Evolutionary conservation across 1,140 invertebrate species (phyloP).

Genomic region (Saccostrea glomerata): DNA sequence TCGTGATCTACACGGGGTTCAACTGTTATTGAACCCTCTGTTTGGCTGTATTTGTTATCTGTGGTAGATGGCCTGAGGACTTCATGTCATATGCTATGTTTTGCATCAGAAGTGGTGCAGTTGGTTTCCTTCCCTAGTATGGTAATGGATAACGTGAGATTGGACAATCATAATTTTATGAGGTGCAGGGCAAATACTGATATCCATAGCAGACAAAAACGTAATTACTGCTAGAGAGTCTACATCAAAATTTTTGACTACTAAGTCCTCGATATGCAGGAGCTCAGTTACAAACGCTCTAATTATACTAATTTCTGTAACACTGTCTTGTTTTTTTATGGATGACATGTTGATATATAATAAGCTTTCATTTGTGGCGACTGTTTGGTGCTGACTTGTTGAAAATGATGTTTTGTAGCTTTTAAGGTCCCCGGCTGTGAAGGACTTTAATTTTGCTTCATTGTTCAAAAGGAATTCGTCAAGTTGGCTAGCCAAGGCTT

Average conservation of each 20-base stretch:
- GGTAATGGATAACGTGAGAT: not conserved
- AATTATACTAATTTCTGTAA: no score
- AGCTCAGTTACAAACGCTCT: not conserved
- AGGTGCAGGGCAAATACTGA: not conserved
- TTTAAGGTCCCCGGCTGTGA: no score
- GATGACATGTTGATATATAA: slow-evolving; percentile 9
- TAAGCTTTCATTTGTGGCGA: slow-evolving; percentile 25
- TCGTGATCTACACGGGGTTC: not conserved
- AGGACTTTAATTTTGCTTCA: no score
- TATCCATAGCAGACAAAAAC: no score
- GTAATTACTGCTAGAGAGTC: slow-evolving; percentile 9
- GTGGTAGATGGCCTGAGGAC: no score
- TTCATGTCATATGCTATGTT: no score
- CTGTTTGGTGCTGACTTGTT: slow-evolving; percentile 46
- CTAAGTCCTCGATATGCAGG: slow-evolving; percentile 48
- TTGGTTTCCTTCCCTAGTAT: not conserved
- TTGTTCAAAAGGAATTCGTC: no score
- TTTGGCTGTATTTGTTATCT: not conserved
- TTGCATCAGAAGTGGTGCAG: not conserved
- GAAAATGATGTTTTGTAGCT: no score
- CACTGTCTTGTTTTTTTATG: slow-evolving; percentile 47
- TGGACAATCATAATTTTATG: slow-evolving; percentile 34
- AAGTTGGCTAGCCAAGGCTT: not conserved
- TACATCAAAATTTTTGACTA: slow-evolving; percentile 55
- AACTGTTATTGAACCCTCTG: not conserved